Evolutionary conservation across 1,140 invertebrate species (phyloP).

Genomic region (Venturia canescens): DNA sequence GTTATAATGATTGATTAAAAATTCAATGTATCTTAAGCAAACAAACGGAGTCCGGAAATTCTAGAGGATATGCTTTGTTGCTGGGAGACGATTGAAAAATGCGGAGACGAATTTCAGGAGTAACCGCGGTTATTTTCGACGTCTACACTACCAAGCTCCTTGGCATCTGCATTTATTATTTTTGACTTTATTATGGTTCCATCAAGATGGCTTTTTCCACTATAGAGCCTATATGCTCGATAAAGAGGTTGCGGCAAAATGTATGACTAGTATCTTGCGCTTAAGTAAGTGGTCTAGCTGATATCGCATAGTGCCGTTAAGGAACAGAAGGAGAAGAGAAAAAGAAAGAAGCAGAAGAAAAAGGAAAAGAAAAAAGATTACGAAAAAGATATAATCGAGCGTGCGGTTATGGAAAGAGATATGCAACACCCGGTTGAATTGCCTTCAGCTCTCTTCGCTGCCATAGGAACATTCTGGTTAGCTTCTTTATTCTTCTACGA

Average conservation of each 20-base stretch:
- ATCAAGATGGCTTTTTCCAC: background rate
- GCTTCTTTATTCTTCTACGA: background rate
- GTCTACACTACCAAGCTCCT: background rate
- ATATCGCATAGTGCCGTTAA: background rate
- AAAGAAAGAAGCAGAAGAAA: background rate
- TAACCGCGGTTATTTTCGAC: background rate
- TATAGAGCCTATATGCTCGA: background rate
- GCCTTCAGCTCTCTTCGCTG: too few relatives aligned
- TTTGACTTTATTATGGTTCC: background rate
- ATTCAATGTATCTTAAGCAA: too few relatives aligned
- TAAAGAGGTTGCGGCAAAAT: background rate
- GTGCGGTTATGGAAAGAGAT: background rate
- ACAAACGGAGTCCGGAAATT: background rate
- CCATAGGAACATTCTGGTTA: background rate
- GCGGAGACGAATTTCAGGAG: background rate
- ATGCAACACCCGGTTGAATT: slow-evolving; percentile 19
- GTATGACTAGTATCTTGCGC: background rate
- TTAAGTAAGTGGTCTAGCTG: background rate
- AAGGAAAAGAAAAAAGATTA: background rate
- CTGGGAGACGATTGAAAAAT: background rate
- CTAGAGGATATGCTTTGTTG: background rate
- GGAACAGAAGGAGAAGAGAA: background rate
- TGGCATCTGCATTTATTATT: background rate
- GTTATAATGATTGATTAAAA: too few relatives aligned
- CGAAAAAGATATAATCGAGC: background rate